A percentile compares a stretch with the other conserved stretches of the same genome.
Evolutionary conservation across 2,113 vertebrate genomes (phyloP).

Genomic region (Murina feae): DNA sequence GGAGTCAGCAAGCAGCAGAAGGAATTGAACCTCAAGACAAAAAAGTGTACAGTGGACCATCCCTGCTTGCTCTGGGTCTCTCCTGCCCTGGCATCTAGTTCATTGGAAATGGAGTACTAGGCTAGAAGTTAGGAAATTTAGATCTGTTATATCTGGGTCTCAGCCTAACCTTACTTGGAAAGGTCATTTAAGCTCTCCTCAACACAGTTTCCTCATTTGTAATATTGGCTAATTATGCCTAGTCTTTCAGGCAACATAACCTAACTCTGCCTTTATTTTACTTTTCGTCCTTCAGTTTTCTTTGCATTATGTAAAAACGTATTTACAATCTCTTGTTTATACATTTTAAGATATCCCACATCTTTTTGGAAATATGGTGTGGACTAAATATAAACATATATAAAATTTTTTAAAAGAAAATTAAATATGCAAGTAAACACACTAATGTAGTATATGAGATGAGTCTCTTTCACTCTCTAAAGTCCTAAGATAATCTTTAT

Average conservation of each 20-base stretch:
- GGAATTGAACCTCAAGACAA: not conserved
- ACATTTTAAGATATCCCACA: not conserved
- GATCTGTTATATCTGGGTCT: not conserved
- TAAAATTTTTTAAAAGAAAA: not conserved
- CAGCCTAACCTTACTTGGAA: not conserved
- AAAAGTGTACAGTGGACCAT: not conserved
- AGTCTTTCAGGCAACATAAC: not conserved
- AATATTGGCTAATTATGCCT: not conserved
- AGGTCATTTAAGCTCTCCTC: not conserved
- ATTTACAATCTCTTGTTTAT: not conserved
- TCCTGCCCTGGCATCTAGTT: not conserved
- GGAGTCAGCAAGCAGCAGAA: not conserved
- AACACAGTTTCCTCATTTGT: not conserved
- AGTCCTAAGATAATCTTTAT: not conserved
- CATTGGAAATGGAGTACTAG: not conserved
- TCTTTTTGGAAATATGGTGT: constrained; percentile 8
- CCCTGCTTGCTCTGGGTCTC: not conserved
- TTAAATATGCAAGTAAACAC: not conserved
- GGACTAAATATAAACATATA: not conserved
- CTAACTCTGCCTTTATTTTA: not conserved
- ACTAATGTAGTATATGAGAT: not conserved
- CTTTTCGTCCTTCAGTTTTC: not conserved
- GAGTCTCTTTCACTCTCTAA: not conserved
- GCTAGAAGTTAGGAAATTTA: not conserved
- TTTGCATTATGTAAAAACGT: not conserved